Evolutionary conservation across 2,797 vertebrate species (phyloP), one percentile per base, ranked within the genome.

Genomic region (Platalea minor): DNA sequence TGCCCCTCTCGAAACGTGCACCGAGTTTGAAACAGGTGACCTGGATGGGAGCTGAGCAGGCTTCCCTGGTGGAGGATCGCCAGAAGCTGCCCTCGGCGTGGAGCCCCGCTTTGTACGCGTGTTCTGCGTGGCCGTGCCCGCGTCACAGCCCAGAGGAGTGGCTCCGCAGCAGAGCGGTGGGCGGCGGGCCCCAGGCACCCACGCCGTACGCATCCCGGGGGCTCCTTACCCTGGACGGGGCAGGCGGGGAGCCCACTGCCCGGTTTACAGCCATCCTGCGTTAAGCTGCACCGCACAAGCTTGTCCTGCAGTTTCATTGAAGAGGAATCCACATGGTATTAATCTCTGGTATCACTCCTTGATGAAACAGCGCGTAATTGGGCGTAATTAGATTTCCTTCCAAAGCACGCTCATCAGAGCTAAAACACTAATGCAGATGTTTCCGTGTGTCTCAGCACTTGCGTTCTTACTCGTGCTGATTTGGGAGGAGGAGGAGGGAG

Each of bases 121-220:
- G 17, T 41, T 54, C 26, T 69, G 17, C 6, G 11, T 21, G 23
- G 16, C 25, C 4, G 1, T 39, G 15, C 39, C 51, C 31, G 51
- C 1, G 0, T 41, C 2, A 1, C 51, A 35, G 31, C 31, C 63
- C 13, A 7, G 21, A 20, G 46, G 21, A 78, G 33, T 6, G 3
- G 46, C 54, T 70, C 35, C 0, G 1, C 67, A 29, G 63, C 29
- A 5, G 12, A 43, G 64, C 2, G 1, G 26, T 41, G 69, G 50
- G 19, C 80, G 74, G 12, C 53, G 64, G 10, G 64, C 11, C 35
- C 73, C 57, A 15, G 70, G 2, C 19, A 33, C 57, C 35, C 9
- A 3, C 1, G 23, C 28, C 31, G 17, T 11, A 7, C 0, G 0
- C 4, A 0, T 43, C 57, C 26, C 6, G 2, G 18, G 37, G 54